Evolutionary conservation across 2,888 invertebrate species (phyloP).

Genomic region (Steromphala cineraria): DNA sequence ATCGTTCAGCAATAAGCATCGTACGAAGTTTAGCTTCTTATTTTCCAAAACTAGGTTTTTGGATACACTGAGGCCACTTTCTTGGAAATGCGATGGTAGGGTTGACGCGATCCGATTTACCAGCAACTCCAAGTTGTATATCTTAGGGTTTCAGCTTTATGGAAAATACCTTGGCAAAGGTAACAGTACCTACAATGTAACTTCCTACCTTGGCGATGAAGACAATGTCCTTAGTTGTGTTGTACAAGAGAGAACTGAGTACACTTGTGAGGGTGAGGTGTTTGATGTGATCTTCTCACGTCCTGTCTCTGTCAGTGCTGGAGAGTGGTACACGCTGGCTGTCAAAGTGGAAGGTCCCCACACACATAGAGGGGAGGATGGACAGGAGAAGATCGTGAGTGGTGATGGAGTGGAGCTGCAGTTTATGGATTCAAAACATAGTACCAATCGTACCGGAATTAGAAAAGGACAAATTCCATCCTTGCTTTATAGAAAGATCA

Average conservation of each 20-base stretch:
- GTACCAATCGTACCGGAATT: no score
- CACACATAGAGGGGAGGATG: no score
- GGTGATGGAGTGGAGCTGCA: no score
- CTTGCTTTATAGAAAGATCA: no score
- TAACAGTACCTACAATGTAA: not conserved
- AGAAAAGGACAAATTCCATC: no score
- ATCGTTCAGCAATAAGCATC: not conserved
- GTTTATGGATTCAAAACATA: no score
- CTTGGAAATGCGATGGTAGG: not conserved
- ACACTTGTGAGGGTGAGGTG: not conserved
- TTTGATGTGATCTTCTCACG: no score
- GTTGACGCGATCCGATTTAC: not conserved
- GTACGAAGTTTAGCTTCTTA: no score
- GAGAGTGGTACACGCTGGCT: no score
- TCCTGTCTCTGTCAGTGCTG: no score
- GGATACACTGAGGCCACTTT: not conserved
- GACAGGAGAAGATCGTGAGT: no score
- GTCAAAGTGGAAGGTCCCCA: no score
- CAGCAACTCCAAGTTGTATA: not conserved
- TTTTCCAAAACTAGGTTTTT: not conserved
- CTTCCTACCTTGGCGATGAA: not conserved
- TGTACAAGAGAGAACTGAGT: not conserved
- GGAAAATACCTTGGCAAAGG: not conserved
- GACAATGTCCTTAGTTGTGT: not conserved
- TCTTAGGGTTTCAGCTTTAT: not conserved